phyloP scores from a whole-genome alignment of 2,888 invertebrate genomes.

The Eurytoma californica region DNA sequence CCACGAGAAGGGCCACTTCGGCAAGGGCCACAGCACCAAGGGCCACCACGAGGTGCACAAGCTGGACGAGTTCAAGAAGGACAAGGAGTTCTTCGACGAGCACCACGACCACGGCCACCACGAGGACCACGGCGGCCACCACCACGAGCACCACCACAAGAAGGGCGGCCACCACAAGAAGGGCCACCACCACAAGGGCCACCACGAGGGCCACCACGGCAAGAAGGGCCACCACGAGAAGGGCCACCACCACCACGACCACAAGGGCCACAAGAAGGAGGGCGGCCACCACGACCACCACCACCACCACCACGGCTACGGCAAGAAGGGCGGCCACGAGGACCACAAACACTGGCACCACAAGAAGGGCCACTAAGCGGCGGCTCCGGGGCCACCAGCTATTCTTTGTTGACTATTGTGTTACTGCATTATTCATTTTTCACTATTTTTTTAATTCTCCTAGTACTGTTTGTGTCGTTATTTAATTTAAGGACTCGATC shows the following conservation, averaged over 20 bases:
- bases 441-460: conserved; percentile 13
- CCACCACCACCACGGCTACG: conserved; percentile 84
- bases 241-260: conserved; percentile 87
- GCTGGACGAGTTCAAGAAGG: conserved; percentile 89
- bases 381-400: neutral
- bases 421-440: conserved; percentile 20
- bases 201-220: conserved; percentile 86
- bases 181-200: conserved; percentile 86
- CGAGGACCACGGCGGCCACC: conserved; percentile 87
- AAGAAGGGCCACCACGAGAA: conserved; percentile 89
- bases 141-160: conserved; percentile 88
- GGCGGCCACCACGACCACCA: conserved; percentile 87
- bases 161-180: conserved; percentile 89
- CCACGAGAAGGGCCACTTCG: conserved; percentile 84
- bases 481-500: conserved; percentile 37
- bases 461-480: conserved; percentile 24
- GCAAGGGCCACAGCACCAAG: conserved; percentile 90
- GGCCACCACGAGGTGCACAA: conserved; percentile 92
- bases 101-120: conserved; percentile 88
- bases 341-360: conserved; percentile 88
- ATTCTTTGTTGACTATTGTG: conserved; percentile 35
- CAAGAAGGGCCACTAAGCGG: conserved; percentile 74
- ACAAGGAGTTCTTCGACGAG: conserved; percentile 91
- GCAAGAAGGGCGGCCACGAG: conserved; percentile 87
- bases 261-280: conserved; percentile 87